Conservation (phyloP, 2,888 invertebrate genomes). For the Drosophila nigricruria region DNA sequence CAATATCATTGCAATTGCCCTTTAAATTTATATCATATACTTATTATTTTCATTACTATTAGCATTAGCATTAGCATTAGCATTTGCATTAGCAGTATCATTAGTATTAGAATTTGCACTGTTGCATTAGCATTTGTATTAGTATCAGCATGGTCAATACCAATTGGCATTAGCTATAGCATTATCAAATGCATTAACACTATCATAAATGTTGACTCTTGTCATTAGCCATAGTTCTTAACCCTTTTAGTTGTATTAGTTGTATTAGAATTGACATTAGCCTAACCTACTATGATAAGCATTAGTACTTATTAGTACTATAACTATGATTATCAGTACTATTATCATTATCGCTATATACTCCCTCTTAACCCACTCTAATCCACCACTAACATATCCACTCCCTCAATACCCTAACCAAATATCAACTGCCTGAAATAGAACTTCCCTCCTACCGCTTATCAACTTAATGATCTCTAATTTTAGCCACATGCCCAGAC, state of each 20-base stretch:
- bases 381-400: not conserved
- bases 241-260: no score
- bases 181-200: not conserved
- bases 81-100: not conserved
- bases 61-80: not conserved
- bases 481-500: conserved; percentile 9
- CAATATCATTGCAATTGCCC: not conserved
- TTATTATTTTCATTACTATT: no score
- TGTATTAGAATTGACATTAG: no score
- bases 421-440: not conserved
- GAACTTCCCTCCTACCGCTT: conserved; percentile 1
- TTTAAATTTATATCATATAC: no score
- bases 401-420: not conserved
- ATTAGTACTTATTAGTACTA: not conserved
- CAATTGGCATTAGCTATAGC: not conserved
- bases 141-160: not conserved
- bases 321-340: not conserved
- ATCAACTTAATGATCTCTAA: conserved; percentile 16
- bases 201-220: not conserved
- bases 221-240: not conserved
- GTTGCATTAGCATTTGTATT: not conserved
- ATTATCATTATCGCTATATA: not conserved
- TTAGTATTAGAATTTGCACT: not conserved
- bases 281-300: no score
- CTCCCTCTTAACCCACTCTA: not conserved